Evolutionary conservation across 1,140 invertebrate genomes (phyloP).

Genomic region (Agrypnia vestita): DNA sequence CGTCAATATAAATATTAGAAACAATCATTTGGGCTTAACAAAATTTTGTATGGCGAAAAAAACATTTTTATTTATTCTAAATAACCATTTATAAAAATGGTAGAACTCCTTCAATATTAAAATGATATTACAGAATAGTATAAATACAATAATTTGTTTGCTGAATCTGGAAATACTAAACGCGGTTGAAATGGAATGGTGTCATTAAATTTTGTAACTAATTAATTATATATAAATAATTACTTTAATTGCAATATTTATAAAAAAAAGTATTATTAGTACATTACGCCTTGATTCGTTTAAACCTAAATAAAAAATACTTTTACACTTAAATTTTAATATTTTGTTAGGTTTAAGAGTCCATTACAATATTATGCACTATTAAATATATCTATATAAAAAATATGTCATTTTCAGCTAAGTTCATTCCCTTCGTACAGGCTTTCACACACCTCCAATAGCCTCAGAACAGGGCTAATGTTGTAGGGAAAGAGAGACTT

Average conservation of each 20-base stretch:
- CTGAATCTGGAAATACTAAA: background rate
- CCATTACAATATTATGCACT: background rate
- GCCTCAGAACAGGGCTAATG: constrained; percentile 88
- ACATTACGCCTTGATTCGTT: background rate
- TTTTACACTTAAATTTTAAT: constrained; percentile 14
- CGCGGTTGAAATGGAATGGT: background rate
- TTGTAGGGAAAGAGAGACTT: constrained; percentile 91
- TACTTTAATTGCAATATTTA: constrained; percentile 6
- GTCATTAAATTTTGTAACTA: constrained; percentile 4
- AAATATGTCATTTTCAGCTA: constrained; percentile 69
- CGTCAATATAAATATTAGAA: no score
- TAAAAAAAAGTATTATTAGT: background rate
- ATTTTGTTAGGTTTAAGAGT: constrained; percentile 7
- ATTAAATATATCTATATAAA: constrained; percentile 1
- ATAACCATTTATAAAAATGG: no score
- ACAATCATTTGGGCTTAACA: no score
- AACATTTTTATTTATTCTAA: no score
- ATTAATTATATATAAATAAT: background rate
- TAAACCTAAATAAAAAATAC: background rate
- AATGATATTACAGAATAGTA: background rate
- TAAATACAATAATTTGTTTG: background rate
- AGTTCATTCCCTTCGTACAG: constrained; percentile 88
- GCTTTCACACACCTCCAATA: constrained; percentile 89
- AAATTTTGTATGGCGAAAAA: no score
- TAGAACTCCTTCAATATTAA: no score